These are phyloP conservation scores for Cichladusa arquata DNA, from an alignment of 2,113 vertebrate species.

Conservation along the genomic window DNA sequence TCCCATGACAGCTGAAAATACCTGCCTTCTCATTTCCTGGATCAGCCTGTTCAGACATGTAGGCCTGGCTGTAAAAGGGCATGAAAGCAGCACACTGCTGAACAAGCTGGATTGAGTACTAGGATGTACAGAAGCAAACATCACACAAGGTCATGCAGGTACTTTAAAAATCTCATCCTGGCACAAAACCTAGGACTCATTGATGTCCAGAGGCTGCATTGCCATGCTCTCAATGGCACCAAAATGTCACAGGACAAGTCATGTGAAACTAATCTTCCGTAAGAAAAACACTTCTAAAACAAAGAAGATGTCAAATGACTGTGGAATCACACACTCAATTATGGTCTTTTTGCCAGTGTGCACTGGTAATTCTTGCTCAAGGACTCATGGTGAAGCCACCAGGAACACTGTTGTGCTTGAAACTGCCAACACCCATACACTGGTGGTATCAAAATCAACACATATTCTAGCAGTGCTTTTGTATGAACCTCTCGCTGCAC, in stretches of 20 bases:
- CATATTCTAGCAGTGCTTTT: background rate
- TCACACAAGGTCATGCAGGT: background rate
- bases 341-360: background rate
- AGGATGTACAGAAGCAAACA: background rate
- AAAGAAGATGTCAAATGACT: background rate
- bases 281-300: background rate
- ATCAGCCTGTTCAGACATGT: fast-evolving
- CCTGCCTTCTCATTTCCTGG: background rate
- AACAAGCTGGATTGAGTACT: background rate
- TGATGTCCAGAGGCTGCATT: background rate
- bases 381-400: background rate
- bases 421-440: background rate
- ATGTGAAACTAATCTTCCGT: background rate
- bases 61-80: background rate
- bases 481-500: background rate
- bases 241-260: background rate
- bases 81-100: fast-evolving
- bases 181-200: background rate
- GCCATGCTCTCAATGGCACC: background rate
- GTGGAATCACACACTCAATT: background rate
- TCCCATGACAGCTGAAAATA: background rate
- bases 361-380: background rate
- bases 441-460: background rate
- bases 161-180: background rate
- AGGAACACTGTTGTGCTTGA: background rate